phyloP scores from a whole-genome alignment of 2,113 vertebrate genomes.

The Triplophysa rosa region DNA sequence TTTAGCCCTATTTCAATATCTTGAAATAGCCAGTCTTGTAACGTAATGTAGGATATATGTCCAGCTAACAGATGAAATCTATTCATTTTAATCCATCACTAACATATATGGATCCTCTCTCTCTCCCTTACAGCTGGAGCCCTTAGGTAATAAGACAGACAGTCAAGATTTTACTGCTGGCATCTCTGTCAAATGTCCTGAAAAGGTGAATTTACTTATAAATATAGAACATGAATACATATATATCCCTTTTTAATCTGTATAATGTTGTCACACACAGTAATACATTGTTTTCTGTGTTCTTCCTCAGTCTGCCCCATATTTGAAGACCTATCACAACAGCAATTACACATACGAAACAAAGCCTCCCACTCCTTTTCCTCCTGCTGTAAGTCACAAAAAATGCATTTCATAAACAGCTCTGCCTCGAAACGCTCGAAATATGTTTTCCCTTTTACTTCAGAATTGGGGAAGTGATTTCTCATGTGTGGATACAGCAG shows the following conservation, averaged over 20 bases:
- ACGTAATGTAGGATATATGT: too few species aligned
- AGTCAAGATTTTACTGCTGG: slow-evolving; percentile 71
- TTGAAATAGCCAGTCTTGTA: too few species aligned
- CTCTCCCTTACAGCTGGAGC: slow-evolving; percentile 76
- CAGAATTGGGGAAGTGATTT: slow-evolving; percentile 94
- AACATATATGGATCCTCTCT: background rate
- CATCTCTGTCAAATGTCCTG: slow-evolving; percentile 78
- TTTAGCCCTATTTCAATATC: too few species aligned
- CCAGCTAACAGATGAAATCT: too few species aligned
- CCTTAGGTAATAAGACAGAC: slow-evolving; percentile 80
- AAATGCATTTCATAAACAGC: background rate
- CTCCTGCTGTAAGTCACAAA: slow-evolving; percentile 68
- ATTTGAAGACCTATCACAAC: slow-evolving; percentile 80
- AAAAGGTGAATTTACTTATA: slow-evolving; percentile 74
- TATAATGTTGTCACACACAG: background rate
- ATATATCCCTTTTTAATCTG: background rate
- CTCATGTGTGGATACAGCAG: slow-evolving; percentile 66
- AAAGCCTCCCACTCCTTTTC: slow-evolving; percentile 65
- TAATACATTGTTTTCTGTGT: slow-evolving; percentile 42
- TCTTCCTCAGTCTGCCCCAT: slow-evolving; percentile 73
- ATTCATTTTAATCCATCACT: too few species aligned
- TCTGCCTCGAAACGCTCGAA: too few species aligned
- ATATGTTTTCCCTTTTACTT: background rate
- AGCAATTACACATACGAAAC: slow-evolving; percentile 75
- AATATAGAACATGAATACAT: background rate